These are phyloP conservation scores for Echinops telfairi DNA, from an alignment of 2,113 vertebrate genomes.

Conservation along the genomic window DNA sequence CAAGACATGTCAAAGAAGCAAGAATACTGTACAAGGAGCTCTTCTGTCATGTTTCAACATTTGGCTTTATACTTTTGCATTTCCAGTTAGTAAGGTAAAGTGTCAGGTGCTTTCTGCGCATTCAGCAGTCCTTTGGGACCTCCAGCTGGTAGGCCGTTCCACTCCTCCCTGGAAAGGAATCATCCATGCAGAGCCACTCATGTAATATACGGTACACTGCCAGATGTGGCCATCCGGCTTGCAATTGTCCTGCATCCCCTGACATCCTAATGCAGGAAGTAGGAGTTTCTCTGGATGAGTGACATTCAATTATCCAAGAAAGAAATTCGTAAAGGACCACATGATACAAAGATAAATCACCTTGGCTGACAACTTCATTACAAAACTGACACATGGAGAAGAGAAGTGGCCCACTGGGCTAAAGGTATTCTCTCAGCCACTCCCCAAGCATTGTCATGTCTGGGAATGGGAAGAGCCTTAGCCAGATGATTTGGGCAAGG, in stretches of 20 bases:
- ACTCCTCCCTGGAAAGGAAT: neutral
- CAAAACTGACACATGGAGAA: conserved; percentile 73
- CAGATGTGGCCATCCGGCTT: conserved; percentile 3
- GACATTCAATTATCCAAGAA: conserved; percentile 84
- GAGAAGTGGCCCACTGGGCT: conserved; percentile 69
- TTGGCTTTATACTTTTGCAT: neutral
- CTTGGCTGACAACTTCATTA: conserved; percentile 83
- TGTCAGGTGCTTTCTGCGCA: neutral
- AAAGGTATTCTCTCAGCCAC: conserved; percentile 49
- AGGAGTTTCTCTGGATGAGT: conserved; percentile 74
- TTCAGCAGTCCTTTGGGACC: neutral
- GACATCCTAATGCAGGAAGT: conserved; percentile 73
- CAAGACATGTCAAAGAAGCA: neutral
- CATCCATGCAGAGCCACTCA: neutral
- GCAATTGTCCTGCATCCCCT: neutral
- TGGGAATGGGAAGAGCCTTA: neutral
- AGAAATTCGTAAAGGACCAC: conserved; percentile 81
- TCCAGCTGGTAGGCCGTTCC: neutral
- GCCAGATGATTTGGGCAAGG: conserved; percentile 11
- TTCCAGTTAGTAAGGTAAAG: neutral
- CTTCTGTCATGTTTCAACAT: neutral
- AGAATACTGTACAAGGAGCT: neutral
- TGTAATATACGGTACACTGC: neutral
- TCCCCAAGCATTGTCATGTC: conserved; percentile 1
- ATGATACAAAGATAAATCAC: conserved; percentile 82